Evolutionary conservation across 2,888 invertebrate species (phyloP), one percentile per base, ranked within the genome.

Genomic region (Sepioteuthis lessoniana): DNA sequence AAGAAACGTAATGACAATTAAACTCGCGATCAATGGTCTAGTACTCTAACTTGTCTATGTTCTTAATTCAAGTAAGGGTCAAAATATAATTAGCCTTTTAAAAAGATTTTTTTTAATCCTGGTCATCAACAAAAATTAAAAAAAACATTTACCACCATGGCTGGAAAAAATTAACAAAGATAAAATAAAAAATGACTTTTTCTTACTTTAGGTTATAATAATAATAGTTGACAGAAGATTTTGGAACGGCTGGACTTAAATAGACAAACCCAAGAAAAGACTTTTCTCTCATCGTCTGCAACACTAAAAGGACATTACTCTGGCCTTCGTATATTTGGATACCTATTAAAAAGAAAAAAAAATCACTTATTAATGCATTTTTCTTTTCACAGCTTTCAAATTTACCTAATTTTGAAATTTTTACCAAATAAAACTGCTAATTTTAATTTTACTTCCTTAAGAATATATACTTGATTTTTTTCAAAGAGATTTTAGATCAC

Each of bases 211-310:
- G 96, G 94, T 97, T 97, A 95, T 97, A 97, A 95, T 97, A 97
- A 94, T 97, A 97, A 94, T 97, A 97, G 37, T 96, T 95, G 60
- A 97, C 97, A 3, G 97, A 97, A n/a, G 96, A 96, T 95, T 97
- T 97, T 10, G 97, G 96, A 38, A 97, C 97, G 50, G 96, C 97
- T n/a, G 97, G 97, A 94, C 97, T 98, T 97, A 99, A 98, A 96
- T 99, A 99, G 10, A 98, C 97, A 96, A 98, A 99, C 28, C 97
- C 97, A 42, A 96, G 31, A 46, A 31, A 42, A 31, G 25, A 19
- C 5, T 46, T 47, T 92, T 47, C 47, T 92, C 47, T 92, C 92
- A 92, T 92, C 25, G 28, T 46, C 38, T 92, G 42, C 42, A 92
- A 47, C n/a, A 92, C 47, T 46, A 46, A n/a, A 42, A 31, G 92